phyloP scores from a whole-genome alignment of 1,140 invertebrate genomes.

The Macrocentrus cingulum region DNA sequence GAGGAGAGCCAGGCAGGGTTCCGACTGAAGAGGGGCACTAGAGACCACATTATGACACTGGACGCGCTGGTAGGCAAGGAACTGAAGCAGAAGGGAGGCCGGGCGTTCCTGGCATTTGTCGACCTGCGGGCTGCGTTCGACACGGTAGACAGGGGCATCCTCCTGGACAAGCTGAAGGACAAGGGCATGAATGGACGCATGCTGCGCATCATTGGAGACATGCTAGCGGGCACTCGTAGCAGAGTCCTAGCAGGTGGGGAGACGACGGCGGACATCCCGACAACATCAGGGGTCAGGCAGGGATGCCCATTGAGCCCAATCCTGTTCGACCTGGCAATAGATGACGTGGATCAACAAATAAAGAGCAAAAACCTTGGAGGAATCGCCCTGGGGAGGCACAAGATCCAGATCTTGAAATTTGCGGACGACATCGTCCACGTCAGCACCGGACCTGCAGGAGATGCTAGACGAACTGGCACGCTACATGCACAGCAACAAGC shows the following conservation, averaged over 20 bases:
- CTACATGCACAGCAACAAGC: slow-evolving; percentile 9
- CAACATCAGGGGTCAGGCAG: neutral
- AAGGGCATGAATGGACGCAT: neutral
- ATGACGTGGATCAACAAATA: slow-evolving; percentile 16
- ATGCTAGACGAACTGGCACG: slow-evolving; percentile 19
- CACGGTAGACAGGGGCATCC: neutral
- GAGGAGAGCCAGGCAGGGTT: slow-evolving; percentile 18
- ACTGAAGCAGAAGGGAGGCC: slow-evolving; percentile 1
- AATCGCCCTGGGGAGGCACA: slow-evolving; percentile 3
- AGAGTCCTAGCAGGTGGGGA: no score
- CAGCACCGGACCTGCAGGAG: slow-evolving; percentile 11
- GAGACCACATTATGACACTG: slow-evolving; percentile 22
- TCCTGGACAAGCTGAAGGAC: neutral
- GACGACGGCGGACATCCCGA: neutral
- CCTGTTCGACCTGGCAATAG: slow-evolving; percentile 1
- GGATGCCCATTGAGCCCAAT: slow-evolving; percentile 1
- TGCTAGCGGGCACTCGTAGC: neutral
- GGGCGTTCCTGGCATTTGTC: slow-evolving; percentile 11
- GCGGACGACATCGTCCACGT: slow-evolving; percentile 19
- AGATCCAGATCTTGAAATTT: slow-evolving; percentile 7
- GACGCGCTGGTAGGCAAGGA: slow-evolving; percentile 13
- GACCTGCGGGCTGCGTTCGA: slow-evolving; percentile 8
- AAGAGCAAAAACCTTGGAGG: slow-evolving; percentile 10
- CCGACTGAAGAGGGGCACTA: slow-evolving; percentile 16
- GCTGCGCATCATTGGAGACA: neutral